Percentiles rank a stretch among this genome's conserved stretches.
Evolutionary conservation across 1,140 invertebrate genomes (phyloP).

Genomic region (Aradophagus sp.): DNA sequence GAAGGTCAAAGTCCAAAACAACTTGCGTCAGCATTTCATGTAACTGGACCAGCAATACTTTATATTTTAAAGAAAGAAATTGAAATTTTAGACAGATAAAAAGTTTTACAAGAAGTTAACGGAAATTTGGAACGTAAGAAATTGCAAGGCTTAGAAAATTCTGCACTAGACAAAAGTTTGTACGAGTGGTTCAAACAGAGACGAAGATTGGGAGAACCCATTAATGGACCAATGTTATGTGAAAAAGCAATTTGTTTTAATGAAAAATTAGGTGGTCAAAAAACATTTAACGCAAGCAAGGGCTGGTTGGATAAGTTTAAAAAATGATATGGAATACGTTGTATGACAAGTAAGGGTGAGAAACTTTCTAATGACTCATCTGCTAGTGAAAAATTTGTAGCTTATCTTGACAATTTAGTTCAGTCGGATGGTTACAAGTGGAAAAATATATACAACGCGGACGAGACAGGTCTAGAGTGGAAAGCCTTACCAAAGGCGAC

Average conservation of each 20-base stretch:
- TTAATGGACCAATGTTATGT: conserved; percentile 43
- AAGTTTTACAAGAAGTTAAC: conserved; percentile 4
- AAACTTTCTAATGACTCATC: conserved; percentile 10
- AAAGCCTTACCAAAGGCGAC: neutral
- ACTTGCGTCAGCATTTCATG: too few relatives aligned
- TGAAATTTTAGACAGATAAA: conserved; percentile 2
- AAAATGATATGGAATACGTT: conserved; percentile 35
- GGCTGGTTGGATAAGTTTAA: conserved; percentile 57
- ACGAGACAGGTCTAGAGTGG: conserved; percentile 1
- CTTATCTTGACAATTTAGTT: neutral
- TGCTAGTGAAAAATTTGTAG: neutral
- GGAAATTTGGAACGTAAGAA: conserved; percentile 4
- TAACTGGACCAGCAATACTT: too few relatives aligned
- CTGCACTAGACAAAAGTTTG: conserved; percentile 17
- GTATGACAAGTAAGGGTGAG: conserved; percentile 25
- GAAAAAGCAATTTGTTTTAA: conserved; percentile 51
- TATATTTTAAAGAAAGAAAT: neutral
- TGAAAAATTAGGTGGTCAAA: conserved; percentile 26
- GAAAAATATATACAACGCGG: neutral
- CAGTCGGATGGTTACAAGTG: neutral
- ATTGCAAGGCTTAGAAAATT: conserved; percentile 3
- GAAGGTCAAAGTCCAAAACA: too few relatives aligned
- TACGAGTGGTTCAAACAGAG: conserved; percentile 49
- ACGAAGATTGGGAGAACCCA: conserved; percentile 37
- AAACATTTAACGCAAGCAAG: conserved; percentile 44